Base-by-base conservation (phyloP, 1,140 invertebrate genomes). In the Drosophila aff. region DNA sequence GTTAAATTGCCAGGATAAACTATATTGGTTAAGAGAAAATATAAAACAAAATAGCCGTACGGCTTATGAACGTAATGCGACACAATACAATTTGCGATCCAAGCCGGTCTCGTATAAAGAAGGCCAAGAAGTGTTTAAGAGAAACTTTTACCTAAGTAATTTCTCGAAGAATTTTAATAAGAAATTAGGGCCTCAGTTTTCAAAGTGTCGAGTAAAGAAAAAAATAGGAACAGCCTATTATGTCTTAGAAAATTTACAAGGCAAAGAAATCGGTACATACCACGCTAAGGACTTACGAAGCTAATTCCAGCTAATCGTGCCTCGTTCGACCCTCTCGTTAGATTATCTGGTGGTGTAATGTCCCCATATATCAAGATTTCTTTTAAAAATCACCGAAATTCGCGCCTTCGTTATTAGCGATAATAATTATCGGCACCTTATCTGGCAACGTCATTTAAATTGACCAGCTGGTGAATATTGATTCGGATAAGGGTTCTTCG, bases 81-180 rank as follows among this genome's bases (percentile, higher is more conserved):
- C 11, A 2, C 52, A 38, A 15, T 38, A 38, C 18, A 55, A 38
- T 6, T 23, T 38, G 6, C 26, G 52, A 18, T 55, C 52, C 18
- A 36, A 10, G 8, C 52, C 52, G 4, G 52, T 55, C 5, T 31
- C 18, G 6, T 62, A 62, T 4, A 50, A 26, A 36, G 21, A 26
- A 50, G 59, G 59, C 16, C 26, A 60, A 46, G 58, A 33, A 16
- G 31, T 62, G 9, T 61, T 26, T 23, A 47, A 36, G 10, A 15
- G 41, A 7, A 50, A 46, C 21, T 46, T 28, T 13, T 16, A 23
- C 16, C 21, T 44, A 11, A 66, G 28, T 28, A 28, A 28, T 16
- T 59, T 66, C 18, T 16, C 9, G 11, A 18, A 67, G 7, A 67
- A 40, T 61, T 67, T 60, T 10, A 67, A 61, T 50, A 50, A 33